Evolutionary conservation across 2,888 invertebrate genomes (phyloP), one percentile per base, ranked within the genome.

Genomic region (Drosophila bunnanda): DNA sequence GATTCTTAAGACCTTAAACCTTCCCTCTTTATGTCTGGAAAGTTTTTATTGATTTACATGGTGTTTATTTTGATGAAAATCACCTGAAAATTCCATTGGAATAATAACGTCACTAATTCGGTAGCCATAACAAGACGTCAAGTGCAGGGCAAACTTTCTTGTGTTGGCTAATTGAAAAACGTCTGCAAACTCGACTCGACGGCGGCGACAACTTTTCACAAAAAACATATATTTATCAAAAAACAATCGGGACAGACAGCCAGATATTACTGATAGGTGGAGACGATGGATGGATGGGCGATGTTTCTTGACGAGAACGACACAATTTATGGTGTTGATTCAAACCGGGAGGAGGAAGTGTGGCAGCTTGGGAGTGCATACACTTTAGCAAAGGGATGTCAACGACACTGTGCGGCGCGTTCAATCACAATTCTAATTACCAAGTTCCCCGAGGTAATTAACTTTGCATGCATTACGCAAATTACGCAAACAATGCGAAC

Each of bases 361-460:
- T 46, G 28, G 28, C 12, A n/a, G n/a, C 46, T 36, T 41, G 34
- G 22, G 12, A 41, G 32, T 20, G 50, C 50, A 52, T 32, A 15
- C 50, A 3, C 34, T 20, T 20, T 52, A 13, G 50, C 50, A 34
- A 46, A 52, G 54, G 46, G 43, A 59, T 65, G 82, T 57, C 72
- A 71, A 61, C 77, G 68, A 39, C 53, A 67, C 48, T 69, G 76
- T 62, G 70, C 25, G 64, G 58, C 58, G 72, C 86, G 80, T 86
- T 85, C 85, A 84, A 89, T 85, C 85, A 85, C 82, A 89, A 76
- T 89, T 89, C 85, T 85, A 85, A 85, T 85, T 85, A 85, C 88
- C 66, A 77, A 84, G 78, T 75, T 84, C 88, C 89, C 89, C 57
- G 71, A 87, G 82, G 89, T 89, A 85, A 85, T 85, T 85, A 85